Evolutionary conservation across 2,888 invertebrate species (phyloP).

Genomic region (Cartodere bifasciata): DNA sequence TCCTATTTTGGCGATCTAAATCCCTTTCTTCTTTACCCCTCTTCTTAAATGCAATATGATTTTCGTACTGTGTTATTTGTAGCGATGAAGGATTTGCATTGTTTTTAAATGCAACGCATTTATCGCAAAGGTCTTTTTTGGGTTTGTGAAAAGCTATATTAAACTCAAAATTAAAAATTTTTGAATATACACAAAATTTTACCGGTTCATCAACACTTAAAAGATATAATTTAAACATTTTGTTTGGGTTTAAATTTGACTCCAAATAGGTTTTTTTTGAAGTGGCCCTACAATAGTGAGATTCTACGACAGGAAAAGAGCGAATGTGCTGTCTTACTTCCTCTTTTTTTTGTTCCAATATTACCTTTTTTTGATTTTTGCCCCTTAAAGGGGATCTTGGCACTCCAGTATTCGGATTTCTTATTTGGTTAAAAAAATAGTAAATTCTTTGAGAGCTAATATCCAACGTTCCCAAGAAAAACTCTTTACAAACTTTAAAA

Average conservation of each 20-base stretch:
- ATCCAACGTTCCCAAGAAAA: slow-evolving; percentile 9
- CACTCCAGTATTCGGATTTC: slow-evolving; percentile 4
- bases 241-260: too few species aligned
- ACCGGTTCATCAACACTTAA: too few species aligned
- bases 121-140: too few species aligned
- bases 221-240: too few species aligned
- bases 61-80: too few species aligned
- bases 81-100: too few species aligned
- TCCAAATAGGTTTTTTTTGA: slow-evolving; percentile 12
- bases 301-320: slow-evolving; percentile 8
- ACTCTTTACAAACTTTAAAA: slow-evolving; percentile 8
- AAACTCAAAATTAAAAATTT: too few species aligned
- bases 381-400: background rate
- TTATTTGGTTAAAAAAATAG: slow-evolving; percentile 9
- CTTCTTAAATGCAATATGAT: too few species aligned
- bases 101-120: too few species aligned
- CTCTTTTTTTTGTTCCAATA: slow-evolving; percentile 3
- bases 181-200: too few species aligned
- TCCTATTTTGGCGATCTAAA: slow-evolving; percentile 2
- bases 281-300: slow-evolving; percentile 10
- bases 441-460: slow-evolving; percentile 9
- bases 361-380: background rate
- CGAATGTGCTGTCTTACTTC: slow-evolving; percentile 9
- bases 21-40: slow-evolving; percentile 3
- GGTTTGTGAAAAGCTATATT: too few species aligned